Evolutionary conservation across 2,888 invertebrate species (phyloP).

Genomic region (Microdon myrmicae): DNA sequence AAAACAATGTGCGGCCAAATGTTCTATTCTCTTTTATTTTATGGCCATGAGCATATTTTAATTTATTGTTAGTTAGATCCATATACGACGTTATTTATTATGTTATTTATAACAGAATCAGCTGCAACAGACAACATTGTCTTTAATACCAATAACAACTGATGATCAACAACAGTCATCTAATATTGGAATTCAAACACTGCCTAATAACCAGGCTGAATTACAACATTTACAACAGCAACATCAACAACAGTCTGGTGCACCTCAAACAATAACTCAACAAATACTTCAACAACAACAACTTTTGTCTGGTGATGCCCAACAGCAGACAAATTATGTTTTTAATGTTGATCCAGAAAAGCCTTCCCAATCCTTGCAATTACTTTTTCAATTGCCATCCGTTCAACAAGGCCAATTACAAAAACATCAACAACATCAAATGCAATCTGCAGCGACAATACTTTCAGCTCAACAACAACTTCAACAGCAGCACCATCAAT

Average conservation of each 20-base stretch:
- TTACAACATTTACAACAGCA: constrained; percentile 61
- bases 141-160: constrained; percentile 62
- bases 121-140: constrained; percentile 64
- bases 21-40: not conserved
- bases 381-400: constrained; percentile 65
- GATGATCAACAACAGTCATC: constrained; percentile 57
- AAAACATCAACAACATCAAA: constrained; percentile 47
- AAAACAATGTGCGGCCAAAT: too few relatives aligned
- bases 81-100: not conserved
- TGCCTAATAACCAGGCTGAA: constrained; percentile 59
- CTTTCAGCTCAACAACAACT: constrained; percentile 50
- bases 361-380: constrained; percentile 64
- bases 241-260: constrained; percentile 45
- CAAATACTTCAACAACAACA: constrained; percentile 57
- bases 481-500: constrained; percentile 57
- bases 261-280: constrained; percentile 29
- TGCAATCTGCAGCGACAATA: constrained; percentile 37
- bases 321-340: constrained; percentile 64
- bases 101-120: constrained; percentile 56
- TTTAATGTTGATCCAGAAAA: constrained; percentile 67
- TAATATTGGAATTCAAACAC: constrained; percentile 55
- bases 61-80: too few relatives aligned
- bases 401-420: constrained; percentile 55
- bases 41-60: too few relatives aligned
- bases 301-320: constrained; percentile 56